These are phyloP conservation scores for Physella acuta DNA, from an alignment of 1,140 invertebrate genomes.

Conservation along the genomic window DNA sequence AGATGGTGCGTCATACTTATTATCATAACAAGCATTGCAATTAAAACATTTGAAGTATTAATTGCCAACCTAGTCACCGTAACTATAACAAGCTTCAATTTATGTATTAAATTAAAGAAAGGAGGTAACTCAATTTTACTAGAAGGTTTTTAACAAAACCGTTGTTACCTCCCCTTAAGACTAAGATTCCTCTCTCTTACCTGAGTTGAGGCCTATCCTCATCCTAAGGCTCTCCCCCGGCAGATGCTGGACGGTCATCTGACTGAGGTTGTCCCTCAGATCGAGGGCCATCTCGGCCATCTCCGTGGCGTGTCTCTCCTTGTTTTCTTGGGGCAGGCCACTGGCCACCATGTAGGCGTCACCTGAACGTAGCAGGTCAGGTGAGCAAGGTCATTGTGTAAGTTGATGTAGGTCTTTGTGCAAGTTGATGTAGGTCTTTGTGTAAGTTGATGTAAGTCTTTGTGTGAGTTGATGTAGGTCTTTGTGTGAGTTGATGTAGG, in stretches of 20 bases:
- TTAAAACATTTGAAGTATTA: neutral
- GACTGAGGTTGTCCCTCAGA: conserved; percentile 78
- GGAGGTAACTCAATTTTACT: neutral
- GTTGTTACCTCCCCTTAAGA: neutral
- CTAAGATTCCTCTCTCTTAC: conserved; percentile 59
- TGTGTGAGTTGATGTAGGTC: too few relatives aligned
- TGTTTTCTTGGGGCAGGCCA: conserved; percentile 87
- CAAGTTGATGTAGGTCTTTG: too few relatives aligned
- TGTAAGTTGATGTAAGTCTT: too few relatives aligned
- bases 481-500: too few relatives aligned
- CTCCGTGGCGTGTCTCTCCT: conserved; percentile 86
- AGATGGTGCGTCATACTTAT: neutral
- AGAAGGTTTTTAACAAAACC: neutral
- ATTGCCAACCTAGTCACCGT: too few relatives aligned
- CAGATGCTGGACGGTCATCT: conserved; percentile 81
- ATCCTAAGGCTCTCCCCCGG: conserved; percentile 80
- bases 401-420: too few relatives aligned
- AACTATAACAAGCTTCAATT: neutral
- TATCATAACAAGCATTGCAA: neutral
- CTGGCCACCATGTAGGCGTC: conserved; percentile 56
- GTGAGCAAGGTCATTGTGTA: neutral
- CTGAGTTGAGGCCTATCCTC: conserved; percentile 90
- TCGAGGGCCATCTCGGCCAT: conserved; percentile 84
- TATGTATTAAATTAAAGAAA: neutral
- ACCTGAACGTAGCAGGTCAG: conserved; percentile 39